These are phyloP conservation scores for Latrodectus hesperus DNA, from an alignment of 2,888 invertebrate species.

Conservation along the genomic window DNA sequence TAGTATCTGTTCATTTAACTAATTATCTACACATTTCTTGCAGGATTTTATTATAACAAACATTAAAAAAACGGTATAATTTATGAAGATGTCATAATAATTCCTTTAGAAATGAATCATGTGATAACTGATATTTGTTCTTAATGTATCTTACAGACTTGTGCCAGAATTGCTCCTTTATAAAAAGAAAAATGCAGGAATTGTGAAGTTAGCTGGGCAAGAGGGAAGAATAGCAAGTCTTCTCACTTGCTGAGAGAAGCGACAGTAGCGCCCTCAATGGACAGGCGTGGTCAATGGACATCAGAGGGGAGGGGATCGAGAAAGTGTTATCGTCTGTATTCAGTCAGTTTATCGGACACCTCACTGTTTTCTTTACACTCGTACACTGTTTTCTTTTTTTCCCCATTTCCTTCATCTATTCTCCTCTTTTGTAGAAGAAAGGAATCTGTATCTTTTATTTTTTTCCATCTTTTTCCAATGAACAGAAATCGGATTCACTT, in stretches of 20 bases:
- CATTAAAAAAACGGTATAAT: no score
- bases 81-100: no score
- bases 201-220: background rate
- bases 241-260: constrained; percentile 31
- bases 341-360: constrained; percentile 35
- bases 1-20: no score
- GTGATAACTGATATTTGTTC: no score
- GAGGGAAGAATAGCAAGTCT: constrained; percentile 24
- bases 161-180: background rate
- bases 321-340: constrained; percentile 44
- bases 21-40: no score
- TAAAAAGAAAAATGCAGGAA: background rate
- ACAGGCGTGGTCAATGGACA: constrained; percentile 39
- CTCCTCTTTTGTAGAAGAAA: background rate
- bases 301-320: constrained; percentile 4
- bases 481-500: constrained; percentile 1
- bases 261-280: constrained; percentile 46
- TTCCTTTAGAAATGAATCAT: no score
- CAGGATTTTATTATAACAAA: no score
- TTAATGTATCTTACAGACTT: background rate
- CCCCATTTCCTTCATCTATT: background rate
- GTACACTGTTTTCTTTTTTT: constrained; percentile 7
- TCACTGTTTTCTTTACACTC: constrained; percentile 21
- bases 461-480: background rate
- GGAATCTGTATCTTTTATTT: background rate